phyloP scores from a whole-genome alignment of 37 sponge, comb jelly and placozoan species.

The Amphimedon queenslandica region DNA sequence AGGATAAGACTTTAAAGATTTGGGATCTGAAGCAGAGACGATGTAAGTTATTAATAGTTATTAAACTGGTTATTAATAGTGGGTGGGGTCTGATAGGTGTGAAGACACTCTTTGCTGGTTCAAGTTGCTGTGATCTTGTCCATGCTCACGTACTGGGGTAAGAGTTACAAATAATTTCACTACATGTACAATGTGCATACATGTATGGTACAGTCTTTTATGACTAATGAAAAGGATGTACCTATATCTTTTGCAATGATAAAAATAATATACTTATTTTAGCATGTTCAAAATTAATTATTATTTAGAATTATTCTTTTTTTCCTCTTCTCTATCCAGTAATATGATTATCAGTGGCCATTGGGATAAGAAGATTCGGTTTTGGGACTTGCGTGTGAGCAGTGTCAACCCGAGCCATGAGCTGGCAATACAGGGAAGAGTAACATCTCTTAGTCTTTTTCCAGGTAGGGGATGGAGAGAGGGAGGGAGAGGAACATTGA shows the following conservation, averaged over 20 bases:
- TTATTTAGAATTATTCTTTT: no score
- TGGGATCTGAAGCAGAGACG: slow-evolving; percentile 85
- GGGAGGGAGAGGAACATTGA: background rate
- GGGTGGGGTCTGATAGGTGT: slow-evolving; percentile 33
- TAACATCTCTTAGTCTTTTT: slow-evolving; percentile 80
- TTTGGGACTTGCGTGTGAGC: slow-evolving; percentile 70
- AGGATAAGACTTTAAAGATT: slow-evolving; percentile 90
- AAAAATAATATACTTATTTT: no score
- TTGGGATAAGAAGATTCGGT: slow-evolving; percentile 87
- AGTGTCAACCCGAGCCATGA: slow-evolving; percentile 40
- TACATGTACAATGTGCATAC: no score
- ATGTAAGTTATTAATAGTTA: slow-evolving; percentile 36
- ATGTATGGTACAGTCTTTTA: no score
- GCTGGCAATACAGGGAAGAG: slow-evolving; percentile 81
- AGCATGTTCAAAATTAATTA: no score
- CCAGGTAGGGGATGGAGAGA: slow-evolving; percentile 32
- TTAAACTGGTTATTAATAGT: background rate
- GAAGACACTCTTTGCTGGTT: slow-evolving; percentile 89
- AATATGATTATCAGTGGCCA: slow-evolving; percentile 87
- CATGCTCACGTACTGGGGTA: slow-evolving; percentile 69
- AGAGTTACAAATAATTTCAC: no score
- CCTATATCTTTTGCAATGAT: background rate
- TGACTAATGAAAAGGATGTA: no score
- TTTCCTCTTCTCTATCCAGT: slow-evolving; percentile 6
- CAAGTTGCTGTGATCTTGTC: slow-evolving; percentile 93